Conservation (phyloP, 2,888 invertebrate species). For the Lasioglossum marginatum region DNA sequence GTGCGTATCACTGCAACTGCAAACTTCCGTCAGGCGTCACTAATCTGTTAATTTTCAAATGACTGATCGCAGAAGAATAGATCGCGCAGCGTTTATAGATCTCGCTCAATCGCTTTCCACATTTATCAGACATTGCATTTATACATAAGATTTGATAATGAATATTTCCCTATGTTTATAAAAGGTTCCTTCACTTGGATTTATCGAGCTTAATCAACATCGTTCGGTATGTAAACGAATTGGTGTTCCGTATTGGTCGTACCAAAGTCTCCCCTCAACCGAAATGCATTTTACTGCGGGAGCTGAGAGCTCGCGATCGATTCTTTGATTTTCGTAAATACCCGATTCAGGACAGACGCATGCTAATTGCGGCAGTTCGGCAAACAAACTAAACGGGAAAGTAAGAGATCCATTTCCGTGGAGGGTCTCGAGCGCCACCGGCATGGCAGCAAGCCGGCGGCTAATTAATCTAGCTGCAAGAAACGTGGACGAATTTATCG, state of each 20-base stretch:
- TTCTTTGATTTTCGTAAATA: not conserved
- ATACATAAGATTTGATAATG: not conserved
- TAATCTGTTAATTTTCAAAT: constrained; percentile 6
- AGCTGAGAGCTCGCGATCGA: not conserved
- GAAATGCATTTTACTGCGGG: not conserved
- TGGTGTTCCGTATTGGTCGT: not conserved
- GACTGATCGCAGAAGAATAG: not conserved
- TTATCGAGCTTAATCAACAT: not conserved
- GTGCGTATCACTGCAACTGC: not conserved
- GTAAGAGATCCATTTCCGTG: constrained; percentile 9
- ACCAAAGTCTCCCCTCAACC: not conserved
- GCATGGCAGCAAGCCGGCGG: not conserved
- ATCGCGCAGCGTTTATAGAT: not conserved
- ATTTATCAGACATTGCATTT: not conserved
- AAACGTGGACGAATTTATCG: constrained; percentile 50
- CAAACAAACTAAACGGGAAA: constrained; percentile 7
- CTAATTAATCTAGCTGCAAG: constrained; percentile 46
- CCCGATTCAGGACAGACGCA: not conserved
- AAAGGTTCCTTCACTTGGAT: not conserved
- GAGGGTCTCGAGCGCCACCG: not conserved
- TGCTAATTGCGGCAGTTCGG: not conserved
- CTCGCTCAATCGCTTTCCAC: not conserved
- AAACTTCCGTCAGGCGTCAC: not conserved
- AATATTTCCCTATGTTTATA: not conserved
- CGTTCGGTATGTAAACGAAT: too few species aligned